phyloP scores from a whole-genome alignment of 2,797 vertebrate genomes.

The Martes flavigula region DNA sequence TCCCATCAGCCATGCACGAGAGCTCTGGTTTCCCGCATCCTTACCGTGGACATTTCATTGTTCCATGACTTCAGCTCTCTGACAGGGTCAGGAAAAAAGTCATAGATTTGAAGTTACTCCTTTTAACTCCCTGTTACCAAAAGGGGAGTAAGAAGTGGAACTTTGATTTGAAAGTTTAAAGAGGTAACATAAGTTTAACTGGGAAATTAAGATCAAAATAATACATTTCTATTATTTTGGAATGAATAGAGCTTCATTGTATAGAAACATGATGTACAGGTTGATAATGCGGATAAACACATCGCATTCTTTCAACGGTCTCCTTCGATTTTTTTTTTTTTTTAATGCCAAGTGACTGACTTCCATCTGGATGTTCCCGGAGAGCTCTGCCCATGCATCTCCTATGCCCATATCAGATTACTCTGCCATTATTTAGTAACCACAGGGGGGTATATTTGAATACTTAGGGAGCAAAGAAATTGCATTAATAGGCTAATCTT shows the following conservation, averaged over 20 bases:
- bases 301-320: neutral
- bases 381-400: neutral
- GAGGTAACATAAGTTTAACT: neutral
- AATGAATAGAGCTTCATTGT: neutral
- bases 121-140: neutral
- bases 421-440: neutral
- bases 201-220: slow-evolving; percentile 28
- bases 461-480: neutral
- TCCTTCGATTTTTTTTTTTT: neutral
- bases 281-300: neutral
- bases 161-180: slow-evolving; percentile 45
- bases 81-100: neutral
- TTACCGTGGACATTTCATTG: neutral
- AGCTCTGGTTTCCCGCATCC: neutral
- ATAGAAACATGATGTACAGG: neutral
- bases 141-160: neutral
- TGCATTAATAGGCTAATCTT: neutral
- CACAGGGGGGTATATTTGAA: neutral
- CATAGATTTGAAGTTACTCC: neutral
- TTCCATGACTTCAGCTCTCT: neutral
- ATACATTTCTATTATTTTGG: slow-evolving; percentile 5
- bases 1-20: neutral
- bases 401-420: neutral
- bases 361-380: neutral
- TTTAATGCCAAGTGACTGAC: neutral